Evolutionary conservation across 2,113 vertebrate species (phyloP).

Genomic region (Condylura cristata): DNA sequence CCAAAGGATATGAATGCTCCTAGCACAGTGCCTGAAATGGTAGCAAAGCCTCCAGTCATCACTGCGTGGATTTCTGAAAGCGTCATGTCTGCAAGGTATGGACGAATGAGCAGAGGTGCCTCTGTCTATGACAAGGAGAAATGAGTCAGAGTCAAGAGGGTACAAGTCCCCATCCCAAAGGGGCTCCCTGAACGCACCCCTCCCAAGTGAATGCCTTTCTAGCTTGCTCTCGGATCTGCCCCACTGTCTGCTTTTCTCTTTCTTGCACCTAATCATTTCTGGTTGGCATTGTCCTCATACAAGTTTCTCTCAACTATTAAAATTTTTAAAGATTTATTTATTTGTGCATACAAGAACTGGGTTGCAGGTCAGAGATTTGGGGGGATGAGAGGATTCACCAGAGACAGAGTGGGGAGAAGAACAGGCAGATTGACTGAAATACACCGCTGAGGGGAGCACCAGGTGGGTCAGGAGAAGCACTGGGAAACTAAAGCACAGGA

Average conservation of each 20-base stretch:
- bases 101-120: slow-evolving; percentile 93
- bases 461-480: no score
- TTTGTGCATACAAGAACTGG: no score
- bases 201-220: background rate
- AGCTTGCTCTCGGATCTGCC: background rate
- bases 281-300: background rate
- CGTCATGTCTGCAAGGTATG: slow-evolving; percentile 94
- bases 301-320: background rate
- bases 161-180: background rate
- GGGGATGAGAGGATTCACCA: no score
- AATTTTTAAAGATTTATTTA: no score
- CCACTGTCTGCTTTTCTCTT: background rate
- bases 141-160: background rate
- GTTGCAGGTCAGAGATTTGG: no score
- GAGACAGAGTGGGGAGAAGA: no score
- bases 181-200: background rate
- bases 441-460: no score
- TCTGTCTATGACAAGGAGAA: slow-evolving; percentile 87
- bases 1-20: slow-evolving; percentile 96
- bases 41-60: slow-evolving; percentile 95
- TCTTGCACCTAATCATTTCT: background rate
- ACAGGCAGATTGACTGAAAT: no score
- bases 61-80: slow-evolving; percentile 95
- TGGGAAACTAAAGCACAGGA: no score
- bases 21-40: slow-evolving; percentile 96